Evolutionary conservation across 2,888 invertebrate genomes (phyloP).

Genomic region (Alentia gelatinosa): DNA sequence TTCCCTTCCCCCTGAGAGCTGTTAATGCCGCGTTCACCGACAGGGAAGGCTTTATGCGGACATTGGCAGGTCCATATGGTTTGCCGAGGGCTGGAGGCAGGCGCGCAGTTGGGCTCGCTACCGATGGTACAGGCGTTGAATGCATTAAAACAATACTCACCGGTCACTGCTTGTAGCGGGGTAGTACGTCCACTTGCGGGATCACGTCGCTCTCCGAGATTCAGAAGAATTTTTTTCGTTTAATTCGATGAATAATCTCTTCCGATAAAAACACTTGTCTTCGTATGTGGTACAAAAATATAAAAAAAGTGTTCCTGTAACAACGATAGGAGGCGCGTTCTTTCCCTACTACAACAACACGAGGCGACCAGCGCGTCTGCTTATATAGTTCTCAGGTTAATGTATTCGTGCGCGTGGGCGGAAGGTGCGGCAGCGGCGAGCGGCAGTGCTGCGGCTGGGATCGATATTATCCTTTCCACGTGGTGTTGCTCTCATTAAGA

Average conservation of each 20-base stretch:
- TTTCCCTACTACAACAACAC: neutral
- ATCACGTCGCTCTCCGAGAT: too few species aligned
- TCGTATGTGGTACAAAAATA: neutral
- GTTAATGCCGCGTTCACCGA: neutral
- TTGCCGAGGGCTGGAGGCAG: neutral
- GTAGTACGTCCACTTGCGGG: neutral
- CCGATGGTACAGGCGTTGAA: neutral
- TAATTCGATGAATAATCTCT: too few species aligned
- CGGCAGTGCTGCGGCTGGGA: neutral
- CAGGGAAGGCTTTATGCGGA: neutral
- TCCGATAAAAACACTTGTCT: neutral
- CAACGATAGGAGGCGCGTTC: neutral
- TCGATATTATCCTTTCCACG: neutral
- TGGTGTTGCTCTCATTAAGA: neutral
- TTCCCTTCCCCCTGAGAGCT: neutral
- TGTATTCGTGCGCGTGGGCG: conserved; percentile 1
- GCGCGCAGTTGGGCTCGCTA: neutral
- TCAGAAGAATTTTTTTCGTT: too few species aligned
- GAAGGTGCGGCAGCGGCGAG: neutral
- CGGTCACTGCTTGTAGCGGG: neutral
- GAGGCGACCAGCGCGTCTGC: neutral
- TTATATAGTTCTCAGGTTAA: neutral
- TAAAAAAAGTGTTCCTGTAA: neutral
- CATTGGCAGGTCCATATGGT: neutral
- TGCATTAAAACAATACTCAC: neutral